Evolutionary conservation across 2,797 vertebrate genomes (phyloP).

Genomic region (Loris lydekkerianus): DNA sequence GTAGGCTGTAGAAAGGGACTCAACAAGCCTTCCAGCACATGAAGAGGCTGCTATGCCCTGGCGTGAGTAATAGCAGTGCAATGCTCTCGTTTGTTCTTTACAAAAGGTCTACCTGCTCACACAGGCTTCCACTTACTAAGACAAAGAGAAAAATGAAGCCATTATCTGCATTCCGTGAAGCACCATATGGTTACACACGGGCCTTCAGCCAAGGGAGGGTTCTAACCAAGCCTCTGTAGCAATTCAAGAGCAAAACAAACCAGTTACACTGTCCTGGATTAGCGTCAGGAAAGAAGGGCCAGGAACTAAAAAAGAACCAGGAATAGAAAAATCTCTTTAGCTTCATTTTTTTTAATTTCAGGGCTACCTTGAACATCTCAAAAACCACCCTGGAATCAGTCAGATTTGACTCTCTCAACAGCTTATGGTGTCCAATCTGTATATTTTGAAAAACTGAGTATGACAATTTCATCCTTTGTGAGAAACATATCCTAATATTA

Average conservation of each 20-base stretch:
- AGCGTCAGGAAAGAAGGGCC: not conserved
- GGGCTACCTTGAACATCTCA: not conserved
- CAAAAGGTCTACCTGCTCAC: constrained; percentile 75
- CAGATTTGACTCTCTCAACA: not conserved
- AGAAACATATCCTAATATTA: not conserved
- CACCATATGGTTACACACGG: constrained; percentile 72
- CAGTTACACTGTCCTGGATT: not conserved
- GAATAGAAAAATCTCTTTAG: not conserved
- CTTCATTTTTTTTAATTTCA: not conserved
- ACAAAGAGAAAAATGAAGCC: constrained; percentile 80
- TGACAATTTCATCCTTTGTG: constrained; percentile 21
- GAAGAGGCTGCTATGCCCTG: not conserved
- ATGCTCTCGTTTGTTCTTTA: not conserved
- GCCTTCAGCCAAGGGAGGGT: constrained; percentile 83
- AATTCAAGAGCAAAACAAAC: constrained; percentile 60
- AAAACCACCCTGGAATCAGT: not conserved
- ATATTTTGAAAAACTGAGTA: not conserved
- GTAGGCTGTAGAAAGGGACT: not conserved
- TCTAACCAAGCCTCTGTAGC: constrained; percentile 70
- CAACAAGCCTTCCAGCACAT: not conserved
- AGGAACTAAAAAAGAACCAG: not conserved
- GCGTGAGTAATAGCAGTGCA: not conserved
- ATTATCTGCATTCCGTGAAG: constrained; percentile 85
- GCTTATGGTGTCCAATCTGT: not conserved
- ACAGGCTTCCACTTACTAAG: constrained; percentile 82